Base-by-base conservation (phyloP, 2,797 vertebrate species). In the Chelon auratus region DNA sequence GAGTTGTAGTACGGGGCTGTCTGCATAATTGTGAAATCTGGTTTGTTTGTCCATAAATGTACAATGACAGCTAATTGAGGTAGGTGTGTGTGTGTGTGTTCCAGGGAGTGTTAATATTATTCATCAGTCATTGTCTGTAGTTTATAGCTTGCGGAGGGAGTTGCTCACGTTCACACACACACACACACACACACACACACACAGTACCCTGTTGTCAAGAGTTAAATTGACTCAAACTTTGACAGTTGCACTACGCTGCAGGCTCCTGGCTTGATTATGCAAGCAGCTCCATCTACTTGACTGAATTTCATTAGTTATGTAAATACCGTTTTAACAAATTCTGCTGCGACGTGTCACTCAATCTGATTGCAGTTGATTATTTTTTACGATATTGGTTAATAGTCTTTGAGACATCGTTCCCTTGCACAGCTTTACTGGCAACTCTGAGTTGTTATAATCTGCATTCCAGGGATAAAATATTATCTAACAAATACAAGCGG, bases 81-180 rank as follows among this genome's bases (percentile, higher is more conserved):
- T n/a, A n/a, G n/a, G 30, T 33, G 30, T 33, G 30, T 33, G 30
- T 33, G 30, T 33, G 30, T 33, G 30, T 33, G 30, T 33, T 6
- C 30, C 30, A 59, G 72, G 65, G 52, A 62, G 47, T 62, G 68
- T 2, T 20, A n/a, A 13, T 7, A 12, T 68, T 18, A 26, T 26
- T 8, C 15, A 14, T 2, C 26, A 14, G 22, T 39, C 20, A 33
- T 45, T 15, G 0, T 24, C 0, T 43, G 12, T 37, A 47, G 56
- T 59, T 55, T 55, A 11, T 5, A 62, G 40, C 22, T 33, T 18
- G 3, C 43, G n/a, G 33, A 62, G 20, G 45, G 13, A 56, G 4
- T 20, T 42, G 20, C 22, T 48, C 22, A 22, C 62, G 40, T 36
- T 53, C 22, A 30, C 52, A 65, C 2, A 53, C 12, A 22, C 8